A percentile compares a stretch with the other conserved stretches of the same genome.
Conservation (phyloP, 2,888 invertebrate genomes). For the Gandaritis pyraliata region DNA sequence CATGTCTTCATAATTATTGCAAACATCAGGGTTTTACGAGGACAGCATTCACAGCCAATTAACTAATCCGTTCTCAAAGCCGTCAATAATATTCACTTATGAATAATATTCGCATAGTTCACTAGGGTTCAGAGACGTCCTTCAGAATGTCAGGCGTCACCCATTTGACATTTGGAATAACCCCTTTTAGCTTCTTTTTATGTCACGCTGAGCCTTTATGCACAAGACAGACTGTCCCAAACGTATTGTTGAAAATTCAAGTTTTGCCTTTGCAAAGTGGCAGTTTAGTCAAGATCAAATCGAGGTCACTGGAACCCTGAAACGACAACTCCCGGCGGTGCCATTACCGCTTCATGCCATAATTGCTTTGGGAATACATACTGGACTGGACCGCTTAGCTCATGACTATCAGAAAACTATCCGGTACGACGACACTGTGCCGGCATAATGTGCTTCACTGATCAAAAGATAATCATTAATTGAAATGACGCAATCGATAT, state of each 20-base stretch:
- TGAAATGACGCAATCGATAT: constrained; percentile 60
- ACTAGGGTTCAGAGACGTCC: constrained; percentile 38
- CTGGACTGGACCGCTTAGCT: constrained; percentile 47
- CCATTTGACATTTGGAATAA: constrained; percentile 44
- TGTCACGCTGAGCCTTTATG: constrained; percentile 41
- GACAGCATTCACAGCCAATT: constrained; percentile 21
- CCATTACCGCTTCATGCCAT: constrained; percentile 53
- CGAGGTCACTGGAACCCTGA: constrained; percentile 49
- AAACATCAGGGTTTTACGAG: constrained; percentile 20
- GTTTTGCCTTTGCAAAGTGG: constrained; percentile 33
- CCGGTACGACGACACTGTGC: constrained; percentile 35
- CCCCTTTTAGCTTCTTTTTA: constrained; percentile 43
- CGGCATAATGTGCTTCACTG: constrained; percentile 26
- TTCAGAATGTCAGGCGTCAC: constrained; percentile 42
- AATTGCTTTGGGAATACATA: constrained; percentile 60
- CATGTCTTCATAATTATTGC: constrained; percentile 6
- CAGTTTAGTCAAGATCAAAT: constrained; percentile 47
- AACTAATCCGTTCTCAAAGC: constrained; percentile 22
- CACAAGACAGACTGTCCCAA: constrained; percentile 37
- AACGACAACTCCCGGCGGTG: constrained; percentile 47
- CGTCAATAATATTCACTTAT: constrained; percentile 27
- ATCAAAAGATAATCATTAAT: constrained; percentile 58
- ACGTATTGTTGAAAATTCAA: constrained; percentile 38
- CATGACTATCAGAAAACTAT: constrained; percentile 35
- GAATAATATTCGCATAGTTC: constrained; percentile 39